Evolutionary conservation across 2,888 invertebrate species (phyloP).

Genomic region (Chrysomela aeneicollis): DNA sequence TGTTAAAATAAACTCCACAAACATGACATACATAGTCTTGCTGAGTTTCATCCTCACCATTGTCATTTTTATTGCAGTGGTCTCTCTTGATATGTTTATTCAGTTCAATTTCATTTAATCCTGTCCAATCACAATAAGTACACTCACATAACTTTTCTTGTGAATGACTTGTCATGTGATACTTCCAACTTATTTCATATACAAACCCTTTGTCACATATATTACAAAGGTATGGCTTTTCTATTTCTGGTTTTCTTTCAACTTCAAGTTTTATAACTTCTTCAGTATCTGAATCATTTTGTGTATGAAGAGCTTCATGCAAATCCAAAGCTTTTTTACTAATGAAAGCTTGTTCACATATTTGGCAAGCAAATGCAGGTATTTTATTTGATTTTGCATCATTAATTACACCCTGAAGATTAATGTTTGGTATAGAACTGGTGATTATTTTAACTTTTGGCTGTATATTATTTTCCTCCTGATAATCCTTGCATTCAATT

Average conservation of each 20-base stretch:
- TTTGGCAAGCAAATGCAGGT: background rate
- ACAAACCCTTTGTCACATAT: conserved; percentile 23
- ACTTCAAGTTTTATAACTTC: conserved; percentile 2
- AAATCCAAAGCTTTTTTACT: background rate
- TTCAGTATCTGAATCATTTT: background rate
- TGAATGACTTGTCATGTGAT: conserved; percentile 23
- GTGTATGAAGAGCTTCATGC: background rate
- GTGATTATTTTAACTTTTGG: background rate
- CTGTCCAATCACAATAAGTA: conserved; percentile 19
- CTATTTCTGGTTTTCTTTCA: background rate
- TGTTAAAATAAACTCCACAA: conserved; percentile 26
- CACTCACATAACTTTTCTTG: conserved; percentile 21
- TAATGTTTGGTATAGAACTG: background rate
- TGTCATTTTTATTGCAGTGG: conserved; percentile 6
- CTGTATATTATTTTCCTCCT: background rate
- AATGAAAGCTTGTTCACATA: background rate
- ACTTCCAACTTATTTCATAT: conserved; percentile 25
- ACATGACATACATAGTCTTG: conserved; percentile 15
- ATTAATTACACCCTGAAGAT: background rate
- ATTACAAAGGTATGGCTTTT: background rate
- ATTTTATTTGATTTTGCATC: background rate
- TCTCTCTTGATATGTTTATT: conserved; percentile 18
- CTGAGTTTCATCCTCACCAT: background rate
- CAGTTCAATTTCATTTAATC: conserved; percentile 16
- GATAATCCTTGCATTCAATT: no score